Conservation (phyloP, 2,113 vertebrate genomes). For the Arizona elegans region DNA sequence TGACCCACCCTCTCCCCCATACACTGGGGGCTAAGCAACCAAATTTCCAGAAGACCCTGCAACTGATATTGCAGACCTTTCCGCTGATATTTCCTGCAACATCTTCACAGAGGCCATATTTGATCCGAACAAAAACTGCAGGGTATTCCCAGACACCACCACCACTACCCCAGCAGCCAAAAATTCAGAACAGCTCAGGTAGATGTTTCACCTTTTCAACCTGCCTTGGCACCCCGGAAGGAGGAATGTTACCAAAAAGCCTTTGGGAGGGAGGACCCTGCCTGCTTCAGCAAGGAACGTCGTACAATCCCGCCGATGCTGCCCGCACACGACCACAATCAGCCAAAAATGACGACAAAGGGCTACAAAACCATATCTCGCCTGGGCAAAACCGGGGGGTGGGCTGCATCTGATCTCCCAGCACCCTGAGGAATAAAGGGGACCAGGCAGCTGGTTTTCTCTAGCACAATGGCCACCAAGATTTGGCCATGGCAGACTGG, state of each 20-base stretch:
- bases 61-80: not conserved
- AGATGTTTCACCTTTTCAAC: not conserved
- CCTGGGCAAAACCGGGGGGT: not conserved
- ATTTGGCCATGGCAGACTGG: no score
- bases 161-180: not conserved
- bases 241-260: not conserved
- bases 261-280: not conserved
- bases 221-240: not conserved
- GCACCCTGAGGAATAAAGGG: not conserved
- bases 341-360: not conserved
- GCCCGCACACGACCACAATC: fast-evolving
- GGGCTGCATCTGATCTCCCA: fast-evolving
- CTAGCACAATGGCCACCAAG: not conserved
- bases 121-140: not conserved
- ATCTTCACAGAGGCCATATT: not conserved
- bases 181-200: not conserved
- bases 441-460: not conserved
- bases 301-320: not conserved
- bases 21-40: not conserved
- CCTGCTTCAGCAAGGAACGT: not conserved
- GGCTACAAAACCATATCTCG: fast-evolving
- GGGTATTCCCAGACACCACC: not conserved
- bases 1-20: not conserved
- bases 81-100: not conserved
- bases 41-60: not conserved